phyloP scores from a whole-genome alignment of 1,140 invertebrate species.

The Conus betulinus region DNA sequence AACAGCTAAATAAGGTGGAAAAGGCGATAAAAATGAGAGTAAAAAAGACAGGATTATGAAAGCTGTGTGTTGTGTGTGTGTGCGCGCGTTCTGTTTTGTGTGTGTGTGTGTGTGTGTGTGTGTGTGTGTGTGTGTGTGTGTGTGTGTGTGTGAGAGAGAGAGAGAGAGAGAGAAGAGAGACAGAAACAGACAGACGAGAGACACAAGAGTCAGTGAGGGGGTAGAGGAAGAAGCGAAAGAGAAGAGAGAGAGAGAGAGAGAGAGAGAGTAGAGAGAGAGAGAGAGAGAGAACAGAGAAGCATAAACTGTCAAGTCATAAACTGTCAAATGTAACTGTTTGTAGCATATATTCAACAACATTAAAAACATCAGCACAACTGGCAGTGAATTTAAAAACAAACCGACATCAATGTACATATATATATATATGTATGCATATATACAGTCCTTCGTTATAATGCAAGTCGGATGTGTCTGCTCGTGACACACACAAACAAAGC shows the following conservation, averaged over 20 bases:
- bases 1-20: too few relatives aligned
- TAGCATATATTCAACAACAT: neutral
- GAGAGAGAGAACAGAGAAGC: too few relatives aligned
- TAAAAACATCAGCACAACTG: neutral
- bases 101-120: neutral
- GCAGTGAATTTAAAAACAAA: conserved; percentile 4
- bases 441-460: neutral
- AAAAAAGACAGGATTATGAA: too few relatives aligned
- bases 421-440: neutral
- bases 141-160: neutral
- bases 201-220: too few relatives aligned
- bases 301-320: too few relatives aligned
- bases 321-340: neutral
- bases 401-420: neutral
- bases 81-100: too few relatives aligned
- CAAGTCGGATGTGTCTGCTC: neutral
- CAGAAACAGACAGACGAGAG: too few relatives aligned
- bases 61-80: too few relatives aligned
- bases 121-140: neutral
- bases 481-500: neutral
- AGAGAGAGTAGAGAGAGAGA: too few relatives aligned
- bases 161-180: neutral
- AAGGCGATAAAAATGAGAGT: too few relatives aligned
- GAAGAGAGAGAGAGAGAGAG: too few relatives aligned
- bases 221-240: too few relatives aligned